Evolutionary conservation across 2,888 invertebrate species (phyloP), one percentile per base, ranked within the genome.

Genomic region (Macrophya annulata): DNA sequence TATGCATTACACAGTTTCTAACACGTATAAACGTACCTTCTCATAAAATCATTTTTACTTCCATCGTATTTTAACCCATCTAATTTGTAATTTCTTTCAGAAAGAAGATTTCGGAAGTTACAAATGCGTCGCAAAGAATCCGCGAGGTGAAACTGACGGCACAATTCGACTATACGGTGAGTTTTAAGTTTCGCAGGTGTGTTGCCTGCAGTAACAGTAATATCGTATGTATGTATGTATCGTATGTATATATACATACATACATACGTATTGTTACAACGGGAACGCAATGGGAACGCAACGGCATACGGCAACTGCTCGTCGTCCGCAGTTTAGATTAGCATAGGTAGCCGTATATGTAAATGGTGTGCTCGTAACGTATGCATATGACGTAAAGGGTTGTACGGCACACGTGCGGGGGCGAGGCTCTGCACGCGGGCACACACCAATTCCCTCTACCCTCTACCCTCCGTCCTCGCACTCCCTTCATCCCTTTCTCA

Each of bases 111-210:
- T 97, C 92, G 98, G 98, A 40, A 97, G 96, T 83, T 98, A 98
- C 93, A 98, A 97, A 93, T 98, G 98, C 93, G 96, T 97, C 40
- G 97, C 98, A 86, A 98, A 98, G 94, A 98, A 98, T 94, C 98
- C 98, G 85, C 95, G 98, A 88, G 98, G 98, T 87, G 98, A 98
- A 93, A 98, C 98, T 77, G 98, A 98, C 94, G 98, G 98, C 88
- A 96, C 96, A 87, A 98, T 98, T 93, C 96, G 97, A 89, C 95
- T 98, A 88, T 98, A 98, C 94, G 97, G 98, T 98, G 95, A 97
- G 97, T 96, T 91, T 89, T 0, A 5, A 76, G 76, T 25, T 40
- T 31, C 1, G 17, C 17, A 0, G 40, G 2, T 15, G 45, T 48
- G 45, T 17, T 55, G 31, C 31, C 31, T 31, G 37, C 31, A 59